Percentiles rank a stretch among this genome's conserved stretches.
Evolutionary conservation across 2,888 invertebrate species (phyloP).

Genomic region (Formica aserva): DNA sequence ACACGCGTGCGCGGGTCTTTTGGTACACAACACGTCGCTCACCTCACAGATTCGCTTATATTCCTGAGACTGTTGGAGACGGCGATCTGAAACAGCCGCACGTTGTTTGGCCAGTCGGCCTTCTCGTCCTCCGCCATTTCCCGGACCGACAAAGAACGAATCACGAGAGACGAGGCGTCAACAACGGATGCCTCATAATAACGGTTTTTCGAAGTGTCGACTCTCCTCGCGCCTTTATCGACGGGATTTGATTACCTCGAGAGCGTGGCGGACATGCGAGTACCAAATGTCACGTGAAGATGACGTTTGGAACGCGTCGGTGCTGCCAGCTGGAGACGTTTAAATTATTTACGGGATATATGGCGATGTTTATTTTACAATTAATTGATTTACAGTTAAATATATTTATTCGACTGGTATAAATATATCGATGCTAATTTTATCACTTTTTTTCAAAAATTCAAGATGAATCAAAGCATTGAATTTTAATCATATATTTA

Average conservation of each 20-base stretch:
- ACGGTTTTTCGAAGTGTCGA: constrained; percentile 62
- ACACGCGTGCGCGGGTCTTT: background rate
- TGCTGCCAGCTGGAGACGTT: background rate
- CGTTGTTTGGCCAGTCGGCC: constrained; percentile 68
- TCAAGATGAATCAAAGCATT: background rate
- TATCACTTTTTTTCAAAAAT: background rate
- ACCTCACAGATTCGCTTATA: constrained; percentile 81
- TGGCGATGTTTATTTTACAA: background rate
- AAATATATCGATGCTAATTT: background rate
- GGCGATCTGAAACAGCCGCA: constrained; percentile 75
- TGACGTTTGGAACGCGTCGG: constrained; percentile 47
- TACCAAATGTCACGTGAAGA: constrained; percentile 27
- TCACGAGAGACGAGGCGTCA: constrained; percentile 9
- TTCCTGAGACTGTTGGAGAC: constrained; percentile 74
- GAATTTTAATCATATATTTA: background rate
- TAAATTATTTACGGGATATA: background rate
- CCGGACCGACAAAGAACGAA: constrained; percentile 21
- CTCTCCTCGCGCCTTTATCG: constrained; percentile 35
- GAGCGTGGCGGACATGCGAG: constrained; percentile 22
- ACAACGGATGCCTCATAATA: constrained; percentile 67
- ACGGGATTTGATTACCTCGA: constrained; percentile 50
- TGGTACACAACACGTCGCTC: constrained; percentile 52
- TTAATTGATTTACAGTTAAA: background rate
- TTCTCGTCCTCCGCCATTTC: constrained; percentile 59
- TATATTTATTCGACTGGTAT: background rate